These are phyloP conservation scores for Apoderus coryli DNA, from an alignment of 2,888 invertebrate genomes.

Conservation along the genomic window DNA sequence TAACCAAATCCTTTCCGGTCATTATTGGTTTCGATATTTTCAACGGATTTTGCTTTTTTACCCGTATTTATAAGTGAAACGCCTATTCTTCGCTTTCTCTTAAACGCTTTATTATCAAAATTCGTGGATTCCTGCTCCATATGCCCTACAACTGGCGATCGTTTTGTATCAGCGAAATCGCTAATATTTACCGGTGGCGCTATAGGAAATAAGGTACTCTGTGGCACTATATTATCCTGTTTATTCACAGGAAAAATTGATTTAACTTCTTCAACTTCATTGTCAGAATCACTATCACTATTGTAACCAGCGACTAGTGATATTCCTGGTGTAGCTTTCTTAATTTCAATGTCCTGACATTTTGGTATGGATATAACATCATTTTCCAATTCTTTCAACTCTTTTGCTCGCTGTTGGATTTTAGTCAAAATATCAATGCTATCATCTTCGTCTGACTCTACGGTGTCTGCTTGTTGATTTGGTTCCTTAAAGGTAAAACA, in stretches of 20 bases:
- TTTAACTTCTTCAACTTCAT: conserved; percentile 22
- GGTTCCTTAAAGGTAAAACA: conserved; percentile 3
- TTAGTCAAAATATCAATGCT: conserved; percentile 31
- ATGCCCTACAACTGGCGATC: conserved; percentile 8
- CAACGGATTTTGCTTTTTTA: conserved; percentile 15
- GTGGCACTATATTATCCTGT: conserved; percentile 17
- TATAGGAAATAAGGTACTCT: conserved; percentile 36
- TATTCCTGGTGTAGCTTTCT: conserved; percentile 23
- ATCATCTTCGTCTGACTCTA: conserved; percentile 22
- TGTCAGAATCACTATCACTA: conserved; percentile 39
- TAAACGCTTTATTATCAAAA: conserved; percentile 36
- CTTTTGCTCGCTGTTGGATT: conserved; percentile 32
- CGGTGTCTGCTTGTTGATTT: no score
- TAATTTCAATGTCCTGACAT: no score
- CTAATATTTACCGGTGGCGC: conserved; percentile 29
- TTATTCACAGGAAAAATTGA: conserved; percentile 10
- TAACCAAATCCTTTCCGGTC: conserved; percentile 23
- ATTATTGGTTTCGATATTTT: conserved; percentile 14
- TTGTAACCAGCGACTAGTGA: conserved; percentile 41
- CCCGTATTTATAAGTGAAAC: conserved; percentile 32
- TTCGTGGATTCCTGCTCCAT: no score
- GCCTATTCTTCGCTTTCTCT: conserved; percentile 40
- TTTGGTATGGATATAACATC: no score
- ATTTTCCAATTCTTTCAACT: conserved; percentile 31
- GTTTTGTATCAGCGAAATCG: conserved; percentile 21